A percentile compares a stretch with the other conserved stretches of the same genome.
Conservation (phyloP, 2,888 invertebrate species). For the Pycnomerus fuliginosus region DNA sequence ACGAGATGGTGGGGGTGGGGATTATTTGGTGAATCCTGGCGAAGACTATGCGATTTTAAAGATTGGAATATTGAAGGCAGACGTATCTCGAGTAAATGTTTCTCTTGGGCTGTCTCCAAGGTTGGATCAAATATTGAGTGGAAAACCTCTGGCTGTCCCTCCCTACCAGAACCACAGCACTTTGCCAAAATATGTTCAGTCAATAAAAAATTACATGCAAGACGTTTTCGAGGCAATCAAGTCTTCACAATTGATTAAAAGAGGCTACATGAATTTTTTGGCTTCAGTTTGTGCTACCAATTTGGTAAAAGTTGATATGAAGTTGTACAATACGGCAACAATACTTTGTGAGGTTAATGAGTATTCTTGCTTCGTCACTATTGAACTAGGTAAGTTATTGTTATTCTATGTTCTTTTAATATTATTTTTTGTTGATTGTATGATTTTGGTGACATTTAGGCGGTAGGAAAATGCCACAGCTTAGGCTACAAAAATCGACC, state of each 20-base stretch:
- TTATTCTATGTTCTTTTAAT: conserved; percentile 7
- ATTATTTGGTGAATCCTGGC: conserved; percentile 33
- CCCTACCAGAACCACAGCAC: conserved; percentile 46
- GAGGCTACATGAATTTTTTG: conserved; percentile 53
- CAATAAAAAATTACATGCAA: conserved; percentile 49
- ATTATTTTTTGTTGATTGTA: not conserved
- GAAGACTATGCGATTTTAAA: conserved; percentile 40
- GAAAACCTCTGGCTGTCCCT: conserved; percentile 50
- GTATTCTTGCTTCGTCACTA: conserved; percentile 60
- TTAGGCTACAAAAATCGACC: too few species aligned
- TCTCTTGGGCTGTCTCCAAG: conserved; percentile 55
- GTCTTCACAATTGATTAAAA: conserved; percentile 49
- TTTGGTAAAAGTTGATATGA: conserved; percentile 56
- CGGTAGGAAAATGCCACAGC: too few species aligned
- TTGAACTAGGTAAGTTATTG: conserved; percentile 55
- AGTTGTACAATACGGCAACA: conserved; percentile 53
- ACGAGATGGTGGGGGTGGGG: conserved; percentile 22
- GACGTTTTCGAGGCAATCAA: conserved; percentile 57
- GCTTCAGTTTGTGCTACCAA: conserved; percentile 49
- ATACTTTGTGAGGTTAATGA: conserved; percentile 65
- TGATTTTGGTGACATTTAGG: conserved; percentile 1
- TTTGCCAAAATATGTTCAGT: conserved; percentile 62
- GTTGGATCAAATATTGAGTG: conserved; percentile 54
- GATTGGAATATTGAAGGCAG: conserved; percentile 39
- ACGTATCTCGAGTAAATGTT: conserved; percentile 50